Percentiles rank a stretch among this genome's conserved stretches.
Evolutionary conservation across 2,797 vertebrate genomes (phyloP).

Genomic region (Thalassophryne amazonica): DNA sequence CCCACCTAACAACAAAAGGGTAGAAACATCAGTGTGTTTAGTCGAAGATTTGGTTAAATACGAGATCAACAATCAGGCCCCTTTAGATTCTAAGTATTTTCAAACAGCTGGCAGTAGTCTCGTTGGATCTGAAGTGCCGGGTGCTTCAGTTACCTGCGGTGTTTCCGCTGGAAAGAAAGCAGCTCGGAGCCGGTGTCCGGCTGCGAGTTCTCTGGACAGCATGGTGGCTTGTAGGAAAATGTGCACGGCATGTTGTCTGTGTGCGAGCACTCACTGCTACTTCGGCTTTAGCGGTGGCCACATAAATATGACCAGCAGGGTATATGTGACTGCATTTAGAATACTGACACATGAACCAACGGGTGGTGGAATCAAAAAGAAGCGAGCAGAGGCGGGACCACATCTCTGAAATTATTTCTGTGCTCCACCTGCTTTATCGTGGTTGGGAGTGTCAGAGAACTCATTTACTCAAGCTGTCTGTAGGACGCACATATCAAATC

Average conservation of each 20-base stretch:
- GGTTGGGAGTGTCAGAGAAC: too few relatives aligned
- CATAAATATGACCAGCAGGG: neutral
- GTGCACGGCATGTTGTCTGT: constrained; percentile 59
- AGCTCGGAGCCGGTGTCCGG: neutral
- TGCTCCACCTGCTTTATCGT: constrained; percentile 6
- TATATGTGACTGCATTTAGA: constrained; percentile 41
- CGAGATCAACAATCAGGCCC: too few relatives aligned
- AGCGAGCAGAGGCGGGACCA: constrained; percentile 2
- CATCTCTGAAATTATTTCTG: neutral
- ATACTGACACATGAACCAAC: constrained; percentile 44
- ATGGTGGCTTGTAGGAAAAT: constrained; percentile 43
- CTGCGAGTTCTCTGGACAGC: constrained; percentile 21
- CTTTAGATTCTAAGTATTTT: too few relatives aligned
- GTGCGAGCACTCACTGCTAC: neutral
- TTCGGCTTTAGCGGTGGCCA: neutral
- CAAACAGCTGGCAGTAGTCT: too few relatives aligned
- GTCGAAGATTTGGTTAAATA: too few relatives aligned
- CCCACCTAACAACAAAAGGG: neutral
- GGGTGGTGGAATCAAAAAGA: constrained; percentile 1
- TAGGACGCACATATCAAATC: too few relatives aligned
- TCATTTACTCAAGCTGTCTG: too few relatives aligned
- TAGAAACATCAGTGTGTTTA: too few relatives aligned
- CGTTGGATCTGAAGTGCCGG: too few relatives aligned
- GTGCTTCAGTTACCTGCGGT: constrained; percentile 45
- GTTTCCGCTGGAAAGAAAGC: constrained; percentile 6